Conservation (phyloP, 92 coral and sea anemone species). For the Micromussa lordhowensis region DNA sequence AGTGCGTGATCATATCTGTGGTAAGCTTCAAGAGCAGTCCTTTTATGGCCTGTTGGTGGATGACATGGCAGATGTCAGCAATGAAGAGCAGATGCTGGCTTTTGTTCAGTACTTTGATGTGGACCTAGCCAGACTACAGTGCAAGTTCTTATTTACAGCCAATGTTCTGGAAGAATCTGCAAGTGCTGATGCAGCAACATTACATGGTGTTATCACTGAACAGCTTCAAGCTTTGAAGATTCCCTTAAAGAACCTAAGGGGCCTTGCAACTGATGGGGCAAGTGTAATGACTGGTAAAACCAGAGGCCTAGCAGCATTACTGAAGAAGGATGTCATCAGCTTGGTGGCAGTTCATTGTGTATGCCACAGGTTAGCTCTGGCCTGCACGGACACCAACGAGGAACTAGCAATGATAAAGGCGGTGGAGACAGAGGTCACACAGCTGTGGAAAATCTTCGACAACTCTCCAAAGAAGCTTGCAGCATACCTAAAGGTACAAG, state of each 20-base stretch:
- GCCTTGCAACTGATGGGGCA: conserved; percentile 59
- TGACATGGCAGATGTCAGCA: conserved; percentile 18
- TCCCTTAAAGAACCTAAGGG: conserved; percentile 34
- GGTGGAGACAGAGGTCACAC: conserved; percentile 34
- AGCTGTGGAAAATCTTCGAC: conserved; percentile 21
- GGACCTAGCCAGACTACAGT: conserved; percentile 26
- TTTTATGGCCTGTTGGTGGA: conserved; percentile 35
- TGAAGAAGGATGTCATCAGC: conserved; percentile 39
- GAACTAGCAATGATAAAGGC: conserved; percentile 32
- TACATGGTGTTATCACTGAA: too few relatives aligned
- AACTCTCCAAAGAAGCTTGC: conserved; percentile 35
- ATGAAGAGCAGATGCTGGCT: conserved; percentile 9
- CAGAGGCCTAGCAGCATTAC: conserved; percentile 44
- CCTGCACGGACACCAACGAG: conserved; percentile 5
- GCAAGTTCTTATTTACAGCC: conserved; percentile 44
- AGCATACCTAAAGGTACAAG: conserved; percentile 15
- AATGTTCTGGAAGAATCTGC: conserved; percentile 7
- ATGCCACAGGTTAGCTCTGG: conserved; percentile 13
- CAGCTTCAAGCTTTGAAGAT: too few relatives aligned
- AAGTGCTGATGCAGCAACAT: too few relatives aligned
- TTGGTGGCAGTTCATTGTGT: conserved; percentile 35
- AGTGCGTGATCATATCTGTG: conserved; percentile 24
- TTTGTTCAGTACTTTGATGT: conserved; percentile 21
- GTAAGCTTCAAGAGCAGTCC: conserved; percentile 32
- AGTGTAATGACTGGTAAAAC: conserved; percentile 46